A percentile compares a stretch with the other conserved stretches of the same genome.
Conservation (phyloP, 2,113 vertebrate species). For the Erpornis zantholeuca region DNA sequence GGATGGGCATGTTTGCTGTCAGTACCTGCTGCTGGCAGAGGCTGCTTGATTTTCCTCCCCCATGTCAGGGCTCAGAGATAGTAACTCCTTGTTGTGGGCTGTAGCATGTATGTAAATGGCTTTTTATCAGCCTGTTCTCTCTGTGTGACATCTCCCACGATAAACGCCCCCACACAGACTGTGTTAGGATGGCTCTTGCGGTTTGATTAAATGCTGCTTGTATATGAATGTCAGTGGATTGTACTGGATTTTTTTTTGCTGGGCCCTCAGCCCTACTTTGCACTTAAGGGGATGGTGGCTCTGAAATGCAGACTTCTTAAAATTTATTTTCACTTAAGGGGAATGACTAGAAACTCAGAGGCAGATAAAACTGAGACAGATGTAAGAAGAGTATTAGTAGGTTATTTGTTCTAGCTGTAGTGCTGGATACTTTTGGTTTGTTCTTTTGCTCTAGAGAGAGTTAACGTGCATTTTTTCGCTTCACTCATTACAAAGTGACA, state of each 20-base stretch:
- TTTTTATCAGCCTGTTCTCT: conserved; percentile 15
- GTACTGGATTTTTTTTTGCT: not conserved
- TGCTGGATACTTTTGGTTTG: not conserved
- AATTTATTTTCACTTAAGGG: not conserved
- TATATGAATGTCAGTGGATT: not conserved
- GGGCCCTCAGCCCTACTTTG: not conserved
- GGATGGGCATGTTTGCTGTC: not conserved
- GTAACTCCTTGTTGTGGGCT: not conserved
- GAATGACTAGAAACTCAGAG: not conserved
- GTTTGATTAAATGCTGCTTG: not conserved
- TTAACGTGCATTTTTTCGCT: not conserved
- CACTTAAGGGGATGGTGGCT: not conserved
- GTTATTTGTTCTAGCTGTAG: not conserved
- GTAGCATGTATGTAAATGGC: not conserved
- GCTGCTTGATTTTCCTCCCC: not conserved
- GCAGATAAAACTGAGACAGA: not conserved
- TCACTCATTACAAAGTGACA: not conserved
- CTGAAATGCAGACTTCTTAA: not conserved
- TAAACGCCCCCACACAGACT: not conserved
- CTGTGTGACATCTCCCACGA: not conserved
- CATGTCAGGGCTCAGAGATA: not conserved
- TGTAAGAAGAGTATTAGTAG: not conserved
- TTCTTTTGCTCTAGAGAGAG: not conserved
- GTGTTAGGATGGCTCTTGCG: not conserved
- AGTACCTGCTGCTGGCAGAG: not conserved